Percentiles rank a stretch among this genome's conserved stretches.
phyloP scores from a whole-genome alignment of 1,140 invertebrate species.

The Carposina sasakii region DNA sequence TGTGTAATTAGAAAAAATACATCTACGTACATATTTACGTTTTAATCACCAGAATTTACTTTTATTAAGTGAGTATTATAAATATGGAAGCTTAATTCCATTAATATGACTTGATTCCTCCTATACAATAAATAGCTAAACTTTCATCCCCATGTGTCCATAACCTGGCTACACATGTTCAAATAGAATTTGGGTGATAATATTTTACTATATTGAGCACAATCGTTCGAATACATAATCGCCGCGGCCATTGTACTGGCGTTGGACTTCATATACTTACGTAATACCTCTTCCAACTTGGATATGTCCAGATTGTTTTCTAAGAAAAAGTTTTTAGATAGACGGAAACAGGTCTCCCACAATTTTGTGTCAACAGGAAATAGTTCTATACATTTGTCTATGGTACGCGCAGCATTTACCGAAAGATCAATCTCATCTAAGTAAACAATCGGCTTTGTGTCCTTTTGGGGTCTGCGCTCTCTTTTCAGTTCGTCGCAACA shows the following conservation, averaged over 20 bases:
- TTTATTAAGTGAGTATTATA: too few species aligned
- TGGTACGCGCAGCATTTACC: conserved; percentile 41
- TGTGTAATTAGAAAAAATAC: too few species aligned
- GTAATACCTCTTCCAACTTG: conserved; percentile 49
- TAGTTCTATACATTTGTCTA: conserved; percentile 54
- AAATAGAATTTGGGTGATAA: conserved; percentile 57
- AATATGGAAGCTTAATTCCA: too few species aligned
- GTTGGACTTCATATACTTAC: conserved; percentile 57
- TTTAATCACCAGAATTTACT: too few species aligned
- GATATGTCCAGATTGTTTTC: conserved; percentile 46
- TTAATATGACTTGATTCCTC: too few species aligned
- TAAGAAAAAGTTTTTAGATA: conserved; percentile 52
- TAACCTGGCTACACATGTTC: conserved; percentile 57
- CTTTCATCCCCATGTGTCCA: conserved; percentile 62
- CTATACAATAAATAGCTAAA: too few species aligned
- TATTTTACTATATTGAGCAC: conserved; percentile 51
- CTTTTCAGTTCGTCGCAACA: conserved; percentile 55
- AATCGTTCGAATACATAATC: conserved; percentile 61
- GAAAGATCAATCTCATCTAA: conserved; percentile 20
- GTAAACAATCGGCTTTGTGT: conserved; percentile 15
- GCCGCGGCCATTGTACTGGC: conserved; percentile 54
- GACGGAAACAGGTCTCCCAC: conserved; percentile 56
- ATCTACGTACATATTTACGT: too few species aligned
- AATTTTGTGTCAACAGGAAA: conserved; percentile 52
- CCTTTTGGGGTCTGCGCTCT: conserved; percentile 29